Evolutionary conservation across 2,888 invertebrate genomes (phyloP), one percentile per base, ranked within the genome.

Genomic region (Polymixis flavicincta): DNA sequence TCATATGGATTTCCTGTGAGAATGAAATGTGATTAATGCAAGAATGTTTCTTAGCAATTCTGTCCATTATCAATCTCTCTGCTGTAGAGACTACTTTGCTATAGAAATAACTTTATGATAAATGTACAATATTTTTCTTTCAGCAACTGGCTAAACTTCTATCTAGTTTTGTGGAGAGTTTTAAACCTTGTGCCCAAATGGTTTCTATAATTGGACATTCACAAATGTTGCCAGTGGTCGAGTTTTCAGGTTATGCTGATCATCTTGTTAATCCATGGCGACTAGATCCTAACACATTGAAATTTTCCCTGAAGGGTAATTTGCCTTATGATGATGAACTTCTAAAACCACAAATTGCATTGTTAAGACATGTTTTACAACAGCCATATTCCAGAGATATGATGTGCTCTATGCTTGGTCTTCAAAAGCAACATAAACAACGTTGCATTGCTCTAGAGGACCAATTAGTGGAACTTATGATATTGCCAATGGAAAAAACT

Each of bases 301-400:
- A 97, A 86, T 97, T 97, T 85, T 97, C 97, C 52, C 94, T 97
- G 5, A 97, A 97, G 90, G 96, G 96, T 19, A 98, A 98, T 89
- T 95, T 99, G 74, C 99, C 99, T 0, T 99, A 99, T 92, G 98
- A 98, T 85, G 98, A 98, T 82, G 98, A 99, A 90, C 93, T 99
- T 50, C 94, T 98, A 25, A 98, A 98, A 92, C 99, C 99, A 14
- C 99, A 99, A 95, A 98, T 98, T 13, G 97, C 98, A 55, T 95
- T 99, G 54, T 94, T 99, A 48, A 97, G 98, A 84, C 99, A 99
- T 93, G 99, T 99, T 45, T 93, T 99, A 22, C 98, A 99, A 90
- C 99, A 99, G 92, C 99, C 99, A 0, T 99, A 99, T 93, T 99
- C 99, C 2, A 97, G 99, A 85, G 99, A 99, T 91, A 99, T 99